Percentiles rank a stretch among this genome's conserved stretches.
Evolutionary conservation across 2,888 invertebrate species (phyloP).

Genomic region (Aproaerema taeniolella): DNA sequence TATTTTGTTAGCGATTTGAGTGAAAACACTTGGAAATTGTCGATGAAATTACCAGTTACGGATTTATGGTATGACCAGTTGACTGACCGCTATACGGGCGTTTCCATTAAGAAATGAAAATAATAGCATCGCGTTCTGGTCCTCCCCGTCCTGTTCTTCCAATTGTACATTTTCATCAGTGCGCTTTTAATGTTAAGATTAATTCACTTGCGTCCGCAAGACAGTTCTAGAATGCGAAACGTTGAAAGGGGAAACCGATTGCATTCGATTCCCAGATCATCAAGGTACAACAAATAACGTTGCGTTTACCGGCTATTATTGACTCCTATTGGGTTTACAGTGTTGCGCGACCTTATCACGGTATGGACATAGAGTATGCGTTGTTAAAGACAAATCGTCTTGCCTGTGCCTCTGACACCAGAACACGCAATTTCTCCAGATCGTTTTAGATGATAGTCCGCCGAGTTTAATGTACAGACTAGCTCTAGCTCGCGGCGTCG

Average conservation of each 20-base stretch:
- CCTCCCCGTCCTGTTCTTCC: neutral
- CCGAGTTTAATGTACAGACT: constrained; percentile 33
- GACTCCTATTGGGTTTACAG: constrained; percentile 19
- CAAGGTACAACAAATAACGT: too few relatives aligned
- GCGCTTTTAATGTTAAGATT: neutral
- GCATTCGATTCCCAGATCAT: too few relatives aligned
- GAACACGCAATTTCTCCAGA: constrained; percentile 48
- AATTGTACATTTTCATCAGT: neutral
- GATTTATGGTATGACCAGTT: constrained; percentile 37
- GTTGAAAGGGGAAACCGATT: too few relatives aligned
- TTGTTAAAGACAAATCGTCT: constrained; percentile 44
- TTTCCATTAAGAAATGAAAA: constrained; percentile 24
- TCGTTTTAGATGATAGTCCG: constrained; percentile 41
- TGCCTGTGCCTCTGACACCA: constrained; percentile 35
- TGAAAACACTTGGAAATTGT: constrained; percentile 62
- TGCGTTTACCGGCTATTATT: too few relatives aligned
- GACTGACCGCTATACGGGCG: constrained; percentile 34
- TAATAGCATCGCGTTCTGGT: constrained; percentile 4
- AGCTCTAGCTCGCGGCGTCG: constrained; percentile 30
- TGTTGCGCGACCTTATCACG: constrained; percentile 26
- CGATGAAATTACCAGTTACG: constrained; percentile 53
- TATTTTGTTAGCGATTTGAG: constrained; percentile 62
- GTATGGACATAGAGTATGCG: constrained; percentile 35
- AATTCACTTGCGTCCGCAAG: too few relatives aligned
- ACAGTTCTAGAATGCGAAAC: constrained; percentile 3